Evolutionary conservation across 2,797 vertebrate species (phyloP).

Genomic region (Rhinella marina): DNA sequence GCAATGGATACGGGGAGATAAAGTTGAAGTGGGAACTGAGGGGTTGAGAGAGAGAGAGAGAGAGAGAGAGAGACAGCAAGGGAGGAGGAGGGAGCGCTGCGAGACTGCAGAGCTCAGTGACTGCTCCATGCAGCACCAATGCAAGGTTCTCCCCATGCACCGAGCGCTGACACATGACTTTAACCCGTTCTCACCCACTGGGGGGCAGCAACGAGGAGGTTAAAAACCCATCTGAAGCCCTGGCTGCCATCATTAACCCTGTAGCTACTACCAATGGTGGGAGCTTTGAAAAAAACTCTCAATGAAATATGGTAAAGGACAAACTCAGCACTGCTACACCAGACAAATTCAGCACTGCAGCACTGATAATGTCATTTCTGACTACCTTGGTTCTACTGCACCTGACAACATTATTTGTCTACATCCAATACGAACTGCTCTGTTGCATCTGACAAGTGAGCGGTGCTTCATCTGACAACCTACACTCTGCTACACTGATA

Average conservation of each 20-base stretch:
- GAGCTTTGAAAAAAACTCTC: too few relatives aligned
- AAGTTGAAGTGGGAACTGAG: slow-evolving; percentile 14
- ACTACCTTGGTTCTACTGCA: not conserved
- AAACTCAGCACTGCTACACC: not conserved
- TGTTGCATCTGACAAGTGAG: not conserved
- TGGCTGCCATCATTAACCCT: not conserved
- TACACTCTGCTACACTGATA: not conserved
- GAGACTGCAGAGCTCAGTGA: not conserved
- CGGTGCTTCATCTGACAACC: not conserved
- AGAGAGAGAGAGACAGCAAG: not conserved
- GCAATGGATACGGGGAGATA: not conserved
- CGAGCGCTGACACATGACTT: not conserved
- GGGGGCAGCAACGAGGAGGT: slow-evolving; percentile 15
- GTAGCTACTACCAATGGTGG: not conserved
- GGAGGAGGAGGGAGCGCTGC: not conserved
- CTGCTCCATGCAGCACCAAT: slow-evolving; percentile 17
- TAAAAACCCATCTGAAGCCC: not conserved
- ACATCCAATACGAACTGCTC: not conserved
- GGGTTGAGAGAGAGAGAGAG: not conserved
- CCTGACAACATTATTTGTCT: not conserved
- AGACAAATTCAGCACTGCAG: not conserved
- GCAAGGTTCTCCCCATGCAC: too few relatives aligned
- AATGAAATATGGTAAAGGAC: not conserved
- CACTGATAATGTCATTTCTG: not conserved
- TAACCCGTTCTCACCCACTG: slow-evolving; percentile 10